Evolutionary conservation across 1,140 invertebrate genomes (phyloP).

Genomic region (Rhagoletis zephyria): DNA sequence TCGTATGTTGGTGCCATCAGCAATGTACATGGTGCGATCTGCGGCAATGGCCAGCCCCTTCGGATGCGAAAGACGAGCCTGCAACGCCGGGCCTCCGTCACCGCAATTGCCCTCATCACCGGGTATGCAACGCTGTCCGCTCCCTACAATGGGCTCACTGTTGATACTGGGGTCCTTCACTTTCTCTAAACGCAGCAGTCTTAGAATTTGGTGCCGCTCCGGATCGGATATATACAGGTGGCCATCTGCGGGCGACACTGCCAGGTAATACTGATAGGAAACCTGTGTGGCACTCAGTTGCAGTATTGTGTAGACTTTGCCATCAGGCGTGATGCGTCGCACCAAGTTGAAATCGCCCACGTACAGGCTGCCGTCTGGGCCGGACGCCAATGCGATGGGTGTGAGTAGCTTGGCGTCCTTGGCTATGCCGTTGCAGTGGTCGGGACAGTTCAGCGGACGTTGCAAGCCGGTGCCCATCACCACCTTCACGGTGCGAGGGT

Average conservation of each 20-base stretch:
- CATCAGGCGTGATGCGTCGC: constrained; percentile 91
- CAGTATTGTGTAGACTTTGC: constrained; percentile 92
- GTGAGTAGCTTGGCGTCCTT: constrained; percentile 90
- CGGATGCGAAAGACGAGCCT: constrained; percentile 93
- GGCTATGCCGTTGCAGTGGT: constrained; percentile 88
- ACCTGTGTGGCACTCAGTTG: constrained; percentile 93
- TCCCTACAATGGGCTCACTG: constrained; percentile 92
- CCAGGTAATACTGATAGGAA: constrained; percentile 94
- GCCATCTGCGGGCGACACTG: constrained; percentile 94
- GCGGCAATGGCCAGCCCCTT: constrained; percentile 95
- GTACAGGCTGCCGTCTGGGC: constrained; percentile 95
- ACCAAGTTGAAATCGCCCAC: constrained; percentile 98
- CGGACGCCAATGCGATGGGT: constrained; percentile 92
- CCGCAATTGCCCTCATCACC: constrained; percentile 92
- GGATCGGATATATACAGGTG: constrained; percentile 96
- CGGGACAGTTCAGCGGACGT: constrained; percentile 81
- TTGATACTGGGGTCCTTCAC: constrained; percentile 88
- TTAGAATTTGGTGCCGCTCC: constrained; percentile 89
- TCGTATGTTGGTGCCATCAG: constrained; percentile 93
- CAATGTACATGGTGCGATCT: constrained; percentile 93
- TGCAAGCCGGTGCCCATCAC: constrained; percentile 95
- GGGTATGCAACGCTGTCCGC: constrained; percentile 95
- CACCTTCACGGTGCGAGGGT: constrained; percentile 90
- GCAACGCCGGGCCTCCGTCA: constrained; percentile 90
- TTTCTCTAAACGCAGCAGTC: constrained; percentile 82